Evolutionary conservation across 23 tunicate species (phyloP), one percentile per base, ranked within the genome.

Genomic region (Halocynthia aurantium): DNA sequence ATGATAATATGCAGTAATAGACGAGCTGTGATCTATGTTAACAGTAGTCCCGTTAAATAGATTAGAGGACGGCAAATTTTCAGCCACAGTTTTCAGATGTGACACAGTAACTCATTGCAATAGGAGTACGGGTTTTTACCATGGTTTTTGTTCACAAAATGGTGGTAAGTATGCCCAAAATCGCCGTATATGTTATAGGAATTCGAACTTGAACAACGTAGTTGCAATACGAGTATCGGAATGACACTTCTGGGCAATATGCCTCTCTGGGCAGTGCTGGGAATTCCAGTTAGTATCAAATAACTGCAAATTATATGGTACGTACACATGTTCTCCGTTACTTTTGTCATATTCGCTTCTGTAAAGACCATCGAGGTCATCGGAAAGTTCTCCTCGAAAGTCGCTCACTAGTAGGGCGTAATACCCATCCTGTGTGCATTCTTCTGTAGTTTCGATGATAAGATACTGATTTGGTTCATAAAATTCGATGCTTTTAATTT

Each of bases 331-430:
- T 6, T 84, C 80, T 10, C 85, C 86, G 12, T 52, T 56, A 49
- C 50, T 55, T 69, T 89, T 82, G 56, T 9, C 44, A 62, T 84
- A 89, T 19, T 80, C 64, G 72, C 96, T 89, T 17, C 96, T 77
- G 81, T 89, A 89, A 7, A 89, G 76, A 10, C 96, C 96, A 7
- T 81, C 82, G 20, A 80, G 56, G 52, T 82, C 89, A 61, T 80
- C 82, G 15, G 89, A 60, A 20, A 89, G 71, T 62, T 84, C 85
- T 13, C 96, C 96, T 15, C 18, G 19, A 56, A 84, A 89, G 31
- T 57, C 79, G 12, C 85, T 80, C 5, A 55, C 12, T 7, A 80
- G 49, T 74, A 74, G 21, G n/a, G 77, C 69, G 53, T 84, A 84
- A 52, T 84, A 61, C 8, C 55, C 53, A 19, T 82, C 89, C 53